A percentile compares a stretch with the other conserved stretches of the same genome.
Evolutionary conservation across 1,140 invertebrate genomes (phyloP).

Genomic region (Elymnias hypermnestra): DNA sequence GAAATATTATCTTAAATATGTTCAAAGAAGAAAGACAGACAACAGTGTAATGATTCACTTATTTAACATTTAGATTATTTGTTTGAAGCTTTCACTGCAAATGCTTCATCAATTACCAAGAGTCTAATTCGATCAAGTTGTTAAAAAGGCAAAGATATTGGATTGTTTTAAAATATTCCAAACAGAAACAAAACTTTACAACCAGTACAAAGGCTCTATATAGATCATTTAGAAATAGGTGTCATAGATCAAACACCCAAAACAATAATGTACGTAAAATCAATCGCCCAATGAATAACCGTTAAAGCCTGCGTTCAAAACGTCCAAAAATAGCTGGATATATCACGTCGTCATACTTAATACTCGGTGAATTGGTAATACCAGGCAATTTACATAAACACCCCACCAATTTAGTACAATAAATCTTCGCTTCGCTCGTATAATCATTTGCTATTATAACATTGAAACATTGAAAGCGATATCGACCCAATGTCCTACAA

Average conservation of each 20-base stretch:
- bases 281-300: background rate
- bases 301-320: background rate
- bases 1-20: too few species aligned
- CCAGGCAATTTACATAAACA: conserved; percentile 1
- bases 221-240: background rate
- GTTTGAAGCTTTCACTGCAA: too few species aligned
- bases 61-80: too few species aligned
- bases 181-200: too few species aligned
- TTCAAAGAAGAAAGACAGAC: too few species aligned
- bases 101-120: too few species aligned
- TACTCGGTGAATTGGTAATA: conserved; percentile 8
- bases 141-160: too few species aligned
- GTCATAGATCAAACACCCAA: background rate
- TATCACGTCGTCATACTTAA: conserved; percentile 10
- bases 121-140: too few species aligned
- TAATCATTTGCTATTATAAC: conserved; percentile 42
- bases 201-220: too few species aligned
- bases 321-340: conserved; percentile 1
- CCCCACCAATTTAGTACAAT: conserved; percentile 28
- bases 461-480: conserved; percentile 24
- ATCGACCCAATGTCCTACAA: conserved; percentile 45
- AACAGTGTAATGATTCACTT: too few species aligned
- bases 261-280: background rate
- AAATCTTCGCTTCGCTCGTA: conserved; percentile 31
- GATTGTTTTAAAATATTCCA: too few species aligned